Evolutionary conservation across 2,888 invertebrate species (phyloP).

Genomic region (Bombylius discolor): DNA sequence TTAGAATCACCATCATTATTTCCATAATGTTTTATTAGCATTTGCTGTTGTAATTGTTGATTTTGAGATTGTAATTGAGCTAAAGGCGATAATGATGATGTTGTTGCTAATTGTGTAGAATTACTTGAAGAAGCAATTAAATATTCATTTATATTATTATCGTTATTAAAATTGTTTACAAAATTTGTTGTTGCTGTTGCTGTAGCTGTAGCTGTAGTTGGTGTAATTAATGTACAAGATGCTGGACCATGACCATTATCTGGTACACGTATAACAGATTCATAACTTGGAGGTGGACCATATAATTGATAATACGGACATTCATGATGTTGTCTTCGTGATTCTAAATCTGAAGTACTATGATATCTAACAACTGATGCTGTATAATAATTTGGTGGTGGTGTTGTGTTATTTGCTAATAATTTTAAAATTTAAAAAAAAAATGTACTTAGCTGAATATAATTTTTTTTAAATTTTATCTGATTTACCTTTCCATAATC

Average conservation of each 20-base stretch:
- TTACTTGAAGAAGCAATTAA: no score
- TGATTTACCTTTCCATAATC: slow-evolving; percentile 34
- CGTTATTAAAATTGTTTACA: no score
- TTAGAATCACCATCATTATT: no score
- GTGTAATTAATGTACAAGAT: slow-evolving; percentile 9
- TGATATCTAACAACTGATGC: slow-evolving; percentile 11
- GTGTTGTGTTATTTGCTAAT: slow-evolving; percentile 9
- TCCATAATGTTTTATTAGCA: no score
- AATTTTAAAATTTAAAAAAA: not conserved
- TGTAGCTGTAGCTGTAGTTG: not conserved
- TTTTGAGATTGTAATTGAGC: no score
- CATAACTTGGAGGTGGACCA: slow-evolving; percentile 40
- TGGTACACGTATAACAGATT: slow-evolving; percentile 30
- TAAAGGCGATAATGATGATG: not conserved
- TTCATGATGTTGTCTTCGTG: slow-evolving; percentile 17
- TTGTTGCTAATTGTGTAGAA: not conserved
- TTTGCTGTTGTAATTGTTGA: not conserved
- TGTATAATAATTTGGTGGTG: slow-evolving; percentile 15
- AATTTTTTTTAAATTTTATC: not conserved
- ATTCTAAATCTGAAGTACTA: slow-evolving; percentile 8
- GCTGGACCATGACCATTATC: slow-evolving; percentile 9
- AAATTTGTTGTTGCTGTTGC: not conserved
- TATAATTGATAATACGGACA: slow-evolving; percentile 38
- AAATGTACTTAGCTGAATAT: not conserved
- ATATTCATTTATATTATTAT: not conserved